These are phyloP conservation scores for Bedellia somnulentella DNA, from an alignment of 2,888 invertebrate genomes.

Conservation along the genomic window DNA sequence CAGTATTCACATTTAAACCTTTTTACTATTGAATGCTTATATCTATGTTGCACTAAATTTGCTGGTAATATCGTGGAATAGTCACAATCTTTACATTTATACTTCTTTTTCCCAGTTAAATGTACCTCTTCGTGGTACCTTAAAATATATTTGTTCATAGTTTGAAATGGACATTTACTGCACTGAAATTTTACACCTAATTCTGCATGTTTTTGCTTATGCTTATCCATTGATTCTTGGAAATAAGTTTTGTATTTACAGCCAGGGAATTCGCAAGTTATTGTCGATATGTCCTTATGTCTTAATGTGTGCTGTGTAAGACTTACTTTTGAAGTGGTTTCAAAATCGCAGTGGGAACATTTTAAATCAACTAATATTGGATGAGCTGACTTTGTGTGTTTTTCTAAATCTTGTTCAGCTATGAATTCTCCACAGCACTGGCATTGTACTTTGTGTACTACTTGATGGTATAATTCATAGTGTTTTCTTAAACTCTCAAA, in stretches of 20 bases:
- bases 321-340: conserved; percentile 27
- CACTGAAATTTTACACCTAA: conserved; percentile 41
- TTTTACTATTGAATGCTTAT: conserved; percentile 45
- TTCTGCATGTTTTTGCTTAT: conserved; percentile 31
- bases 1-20: conserved; percentile 50
- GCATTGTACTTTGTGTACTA: conserved; percentile 29
- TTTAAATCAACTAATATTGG: conserved; percentile 19
- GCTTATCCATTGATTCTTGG: conserved; percentile 39
- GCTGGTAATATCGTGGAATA: conserved; percentile 46
- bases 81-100: conserved; percentile 41
- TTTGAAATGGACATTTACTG: conserved; percentile 38
- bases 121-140: conserved; percentile 48
- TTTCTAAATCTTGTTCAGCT: conserved; percentile 24
- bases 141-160: conserved; percentile 47
- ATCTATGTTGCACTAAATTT: conserved; percentile 45
- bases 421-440: conserved; percentile 39
- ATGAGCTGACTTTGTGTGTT: conserved; percentile 32
- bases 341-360: conserved; percentile 40
- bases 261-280: conserved; percentile 28
- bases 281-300: conserved; percentile 37
- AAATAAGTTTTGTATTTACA: conserved; percentile 43
- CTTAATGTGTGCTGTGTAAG: conserved; percentile 42
- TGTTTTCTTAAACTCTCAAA: conserved; percentile 35
- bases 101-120: conserved; percentile 36
- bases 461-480: conserved; percentile 31